Base-by-base conservation (phyloP, 2,113 vertebrate genomes). In the Mormyrus lacerda region DNA sequence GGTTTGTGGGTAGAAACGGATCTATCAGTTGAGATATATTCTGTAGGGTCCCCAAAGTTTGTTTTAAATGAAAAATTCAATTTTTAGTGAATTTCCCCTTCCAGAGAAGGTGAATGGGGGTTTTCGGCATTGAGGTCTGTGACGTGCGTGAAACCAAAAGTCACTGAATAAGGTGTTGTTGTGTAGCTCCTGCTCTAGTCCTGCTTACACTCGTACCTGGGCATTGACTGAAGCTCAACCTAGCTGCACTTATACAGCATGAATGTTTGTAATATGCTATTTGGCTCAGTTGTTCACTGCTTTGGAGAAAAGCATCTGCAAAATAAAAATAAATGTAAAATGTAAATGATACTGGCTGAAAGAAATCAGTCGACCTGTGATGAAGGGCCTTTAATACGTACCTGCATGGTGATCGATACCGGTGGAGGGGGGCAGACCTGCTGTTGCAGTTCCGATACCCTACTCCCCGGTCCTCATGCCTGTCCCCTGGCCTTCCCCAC, bases 401-500 rank as follows among this genome's bases (percentile, higher is more conserved):
- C 2, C 10, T 11, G 8, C n/a, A 69, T 27, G n/a, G n/a, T 31
- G 61, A 10, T 2, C 24, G 13, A 4, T 35, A 35, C 0, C 3
- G 27, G 65, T 45, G 53, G 85, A 53, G 39, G 76, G 35, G 42
- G 3, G 7, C 55, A 31, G 85, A 13, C 27, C 45, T 44, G 42
- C 17, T 8, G 1, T 85, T 48, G 5, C 17, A 8, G 15, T 45
- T 7, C 17, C 8, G 19, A 44, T 83, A 7, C 11, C 65, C 24
- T 9, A 69, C 27, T 8, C 27, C n/a, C 42, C n/a, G 21, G 44
- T 39, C 13, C 27, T 9, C 31, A 24, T 24, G 24, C 31, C 47
- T 88, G 13, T 21, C 44, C 8, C 35, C 15, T 51, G 13, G 2
- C 19, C 8, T n/a, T 35, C 15, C 42, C 45, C 93, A 19, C 93